phyloP scores from a whole-genome alignment of 2,888 invertebrate genomes.

The Dasysyrphus tricinctus region DNA sequence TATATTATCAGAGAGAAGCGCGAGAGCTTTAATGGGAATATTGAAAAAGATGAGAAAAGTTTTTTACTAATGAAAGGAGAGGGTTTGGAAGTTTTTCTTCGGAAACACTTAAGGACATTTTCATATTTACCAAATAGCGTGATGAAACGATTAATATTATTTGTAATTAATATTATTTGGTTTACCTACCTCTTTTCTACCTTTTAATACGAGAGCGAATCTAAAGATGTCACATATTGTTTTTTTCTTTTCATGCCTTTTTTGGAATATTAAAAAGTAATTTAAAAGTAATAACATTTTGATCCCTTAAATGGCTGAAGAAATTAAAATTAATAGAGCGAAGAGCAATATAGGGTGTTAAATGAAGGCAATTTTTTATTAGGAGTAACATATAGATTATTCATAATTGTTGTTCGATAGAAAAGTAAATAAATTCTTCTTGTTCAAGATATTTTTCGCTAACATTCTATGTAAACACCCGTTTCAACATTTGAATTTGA shows the following conservation, averaged over 20 bases:
- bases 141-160: conserved; percentile 53
- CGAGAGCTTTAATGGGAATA: conserved; percentile 53
- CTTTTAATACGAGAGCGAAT: neutral
- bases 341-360: conserved; percentile 1
- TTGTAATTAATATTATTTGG: conserved; percentile 65
- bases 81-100: conserved; percentile 7
- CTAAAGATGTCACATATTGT: neutral
- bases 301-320: conserved; percentile 38
- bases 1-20: neutral
- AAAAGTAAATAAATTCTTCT: neutral
- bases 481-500: too few relatives aligned
- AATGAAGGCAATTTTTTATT: conserved; percentile 22
- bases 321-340: conserved; percentile 56
- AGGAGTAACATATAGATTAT: neutral
- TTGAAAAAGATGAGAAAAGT: conserved; percentile 37
- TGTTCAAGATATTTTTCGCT: neutral
- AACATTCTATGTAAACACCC: too few relatives aligned
- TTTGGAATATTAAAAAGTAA: conserved; percentile 28
- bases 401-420: neutral
- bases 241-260: conserved; percentile 14
- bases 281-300: conserved; percentile 47
- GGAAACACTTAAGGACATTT: conserved; percentile 53
- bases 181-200: conserved; percentile 30
- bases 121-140: conserved; percentile 43
- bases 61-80: conserved; percentile 6